Percentiles rank a stretch among this genome's conserved stretches.
These are phyloP conservation scores for Pteropus alecto DNA, from an alignment of 2,113 vertebrate species.

Conservation along the genomic window DNA sequence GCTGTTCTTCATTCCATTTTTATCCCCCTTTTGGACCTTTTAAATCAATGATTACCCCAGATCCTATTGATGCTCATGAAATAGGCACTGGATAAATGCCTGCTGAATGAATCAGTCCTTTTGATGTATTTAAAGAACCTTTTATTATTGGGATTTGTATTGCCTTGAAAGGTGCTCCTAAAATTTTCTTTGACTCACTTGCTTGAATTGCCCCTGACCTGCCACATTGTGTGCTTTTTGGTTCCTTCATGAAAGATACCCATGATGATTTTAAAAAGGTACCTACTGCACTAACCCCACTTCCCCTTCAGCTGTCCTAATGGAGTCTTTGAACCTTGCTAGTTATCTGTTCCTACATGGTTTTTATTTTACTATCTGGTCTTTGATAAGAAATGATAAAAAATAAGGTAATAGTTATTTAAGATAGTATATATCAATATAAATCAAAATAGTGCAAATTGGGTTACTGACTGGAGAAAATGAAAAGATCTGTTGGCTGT, in stretches of 20 bases:
- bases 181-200: conserved; percentile 53
- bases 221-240: not conserved
- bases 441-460: not conserved
- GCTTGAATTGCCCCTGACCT: conserved; percentile 28
- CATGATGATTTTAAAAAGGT: not conserved
- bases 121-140: conserved; percentile 53
- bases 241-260: conserved; percentile 26
- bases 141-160: conserved; percentile 48
- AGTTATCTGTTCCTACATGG: not conserved
- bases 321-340: not conserved
- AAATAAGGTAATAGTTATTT: not conserved
- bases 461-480: not conserved
- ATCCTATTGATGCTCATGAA: not conserved
- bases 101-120: conserved; percentile 30
- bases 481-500: not conserved
- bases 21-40: not conserved
- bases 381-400: conserved; percentile 9
- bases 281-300: not conserved
- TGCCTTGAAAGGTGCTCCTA: conserved; percentile 40
- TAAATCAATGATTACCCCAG: not conserved
- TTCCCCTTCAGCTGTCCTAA: not conserved
- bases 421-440: not conserved
- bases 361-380: conserved; percentile 17
- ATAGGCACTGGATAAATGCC: not conserved
- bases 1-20: not conserved